A percentile compares a stretch with the other conserved stretches of the same genome.
Evolutionary conservation across 2,888 invertebrate genomes (phyloP).

Genomic region (Phoenoteleia sp.): DNA sequence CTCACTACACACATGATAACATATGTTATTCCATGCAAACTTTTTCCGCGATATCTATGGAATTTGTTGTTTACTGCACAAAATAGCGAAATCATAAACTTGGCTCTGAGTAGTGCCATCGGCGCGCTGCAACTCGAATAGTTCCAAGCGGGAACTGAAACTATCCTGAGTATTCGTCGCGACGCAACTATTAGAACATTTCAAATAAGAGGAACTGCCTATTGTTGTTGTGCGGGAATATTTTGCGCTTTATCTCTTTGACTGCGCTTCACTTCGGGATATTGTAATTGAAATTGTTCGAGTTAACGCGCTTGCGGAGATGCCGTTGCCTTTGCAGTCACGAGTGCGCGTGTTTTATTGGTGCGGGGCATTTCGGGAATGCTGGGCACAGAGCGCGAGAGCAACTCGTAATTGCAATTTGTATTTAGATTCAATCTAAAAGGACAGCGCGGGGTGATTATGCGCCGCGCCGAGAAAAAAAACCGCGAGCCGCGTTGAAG

Average conservation of each 20-base stretch:
- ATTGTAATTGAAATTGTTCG: slow-evolving; percentile 69
- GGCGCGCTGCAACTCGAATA: not conserved
- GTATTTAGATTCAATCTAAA: slow-evolving; percentile 56
- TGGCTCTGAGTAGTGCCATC: not conserved
- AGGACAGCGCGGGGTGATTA: slow-evolving; percentile 48
- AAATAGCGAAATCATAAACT: slow-evolving; percentile 7
- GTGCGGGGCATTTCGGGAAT: slow-evolving; percentile 50
- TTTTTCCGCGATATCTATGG: too few species aligned
- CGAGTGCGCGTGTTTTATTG: slow-evolving; percentile 44
- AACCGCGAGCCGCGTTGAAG: not conserved
- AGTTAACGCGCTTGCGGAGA: slow-evolving; percentile 39
- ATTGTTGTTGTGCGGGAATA: slow-evolving; percentile 51
- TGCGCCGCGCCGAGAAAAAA: slow-evolving; percentile 18
- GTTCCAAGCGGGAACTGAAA: not conserved
- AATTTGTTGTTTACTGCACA: too few species aligned
- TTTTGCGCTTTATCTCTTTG: slow-evolving; percentile 58
- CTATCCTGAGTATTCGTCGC: not conserved
- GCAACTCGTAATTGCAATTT: slow-evolving; percentile 57
- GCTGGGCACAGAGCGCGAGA: slow-evolving; percentile 28
- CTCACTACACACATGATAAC: too few species aligned
- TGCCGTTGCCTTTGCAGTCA: slow-evolving; percentile 30
- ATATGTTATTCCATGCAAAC: too few species aligned
- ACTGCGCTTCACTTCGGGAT: slow-evolving; percentile 44
- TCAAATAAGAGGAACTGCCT: slow-evolving; percentile 1
- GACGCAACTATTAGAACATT: slow-evolving; percentile 45